Evolutionary conservation across 2,113 vertebrate species (phyloP).

Genomic region (Ibidorhyncha struthersii): DNA sequence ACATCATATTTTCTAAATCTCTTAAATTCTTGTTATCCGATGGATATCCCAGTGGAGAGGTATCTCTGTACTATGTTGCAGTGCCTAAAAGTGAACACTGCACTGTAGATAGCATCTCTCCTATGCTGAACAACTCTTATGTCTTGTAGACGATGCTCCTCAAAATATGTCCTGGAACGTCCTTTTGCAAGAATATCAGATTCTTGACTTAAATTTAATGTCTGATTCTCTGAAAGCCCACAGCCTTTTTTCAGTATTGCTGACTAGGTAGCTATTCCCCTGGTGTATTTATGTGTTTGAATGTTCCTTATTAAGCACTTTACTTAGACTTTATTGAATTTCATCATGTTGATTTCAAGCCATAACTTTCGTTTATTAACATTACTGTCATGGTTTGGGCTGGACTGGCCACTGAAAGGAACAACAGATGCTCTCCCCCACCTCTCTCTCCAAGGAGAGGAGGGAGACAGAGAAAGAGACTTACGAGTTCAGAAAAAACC

Average conservation of each 20-base stretch:
- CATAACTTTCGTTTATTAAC: background rate
- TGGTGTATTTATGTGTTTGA: background rate
- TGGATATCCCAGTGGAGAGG: background rate
- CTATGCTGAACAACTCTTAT: background rate
- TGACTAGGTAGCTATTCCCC: background rate
- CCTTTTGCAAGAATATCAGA: background rate
- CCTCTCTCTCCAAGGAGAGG: too few relatives aligned
- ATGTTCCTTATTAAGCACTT: background rate
- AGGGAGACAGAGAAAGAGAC: too few relatives aligned
- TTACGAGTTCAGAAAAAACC: too few relatives aligned
- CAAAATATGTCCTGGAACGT: background rate
- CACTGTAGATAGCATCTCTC: background rate
- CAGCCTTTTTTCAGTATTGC: background rate
- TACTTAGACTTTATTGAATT: background rate
- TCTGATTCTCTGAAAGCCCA: background rate
- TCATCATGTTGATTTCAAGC: background rate
- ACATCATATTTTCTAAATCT: background rate
- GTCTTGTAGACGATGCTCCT: background rate
- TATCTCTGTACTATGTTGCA: background rate
- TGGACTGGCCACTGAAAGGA: too few relatives aligned
- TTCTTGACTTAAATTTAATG: background rate
- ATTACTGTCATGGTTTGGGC: background rate
- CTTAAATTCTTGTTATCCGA: background rate
- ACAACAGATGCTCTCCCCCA: too few relatives aligned
- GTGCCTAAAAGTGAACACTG: background rate